These are phyloP conservation scores for Arenaria interpres DNA, from an alignment of 2,113 vertebrate genomes.

Conservation along the genomic window DNA sequence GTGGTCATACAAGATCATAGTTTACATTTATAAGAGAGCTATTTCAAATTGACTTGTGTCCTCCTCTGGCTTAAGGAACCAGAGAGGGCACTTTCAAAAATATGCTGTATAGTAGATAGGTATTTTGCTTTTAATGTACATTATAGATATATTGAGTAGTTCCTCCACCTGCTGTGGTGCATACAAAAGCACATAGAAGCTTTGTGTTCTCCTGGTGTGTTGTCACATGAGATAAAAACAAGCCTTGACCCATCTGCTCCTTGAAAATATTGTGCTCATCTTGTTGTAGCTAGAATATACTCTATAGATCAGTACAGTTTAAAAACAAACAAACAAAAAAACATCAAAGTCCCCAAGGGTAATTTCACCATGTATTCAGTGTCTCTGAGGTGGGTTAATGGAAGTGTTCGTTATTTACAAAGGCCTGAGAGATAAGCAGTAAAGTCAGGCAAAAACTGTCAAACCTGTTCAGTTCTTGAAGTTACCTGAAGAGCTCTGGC, in stretches of 20 bases:
- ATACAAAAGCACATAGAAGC: not conserved
- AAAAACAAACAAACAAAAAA: not conserved
- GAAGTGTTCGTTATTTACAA: not conserved
- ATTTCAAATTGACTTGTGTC: not conserved
- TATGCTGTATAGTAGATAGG: not conserved
- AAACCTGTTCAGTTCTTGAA: not conserved
- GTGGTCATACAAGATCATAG: not conserved
- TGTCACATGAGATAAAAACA: not conserved
- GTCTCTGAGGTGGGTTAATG: not conserved
- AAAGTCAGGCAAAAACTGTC: slow-evolving; percentile 9
- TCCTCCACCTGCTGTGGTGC: not conserved
- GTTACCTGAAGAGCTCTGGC: not conserved
- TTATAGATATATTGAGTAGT: not conserved
- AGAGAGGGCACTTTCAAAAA: not conserved
- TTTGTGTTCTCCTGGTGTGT: not conserved
- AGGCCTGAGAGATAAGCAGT: not conserved
- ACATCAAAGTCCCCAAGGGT: not conserved
- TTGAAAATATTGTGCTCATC: not conserved
- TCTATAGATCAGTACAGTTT: not conserved
- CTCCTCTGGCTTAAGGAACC: not conserved
- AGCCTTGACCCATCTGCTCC: not conserved
- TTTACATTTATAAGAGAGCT: not conserved
- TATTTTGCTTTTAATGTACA: not conserved
- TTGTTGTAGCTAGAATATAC: not conserved
- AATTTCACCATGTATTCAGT: not conserved